These are phyloP conservation scores for Cyphomyrus plagiostoma DNA, from an alignment of 2,113 vertebrate genomes.

Conservation along the genomic window DNA sequence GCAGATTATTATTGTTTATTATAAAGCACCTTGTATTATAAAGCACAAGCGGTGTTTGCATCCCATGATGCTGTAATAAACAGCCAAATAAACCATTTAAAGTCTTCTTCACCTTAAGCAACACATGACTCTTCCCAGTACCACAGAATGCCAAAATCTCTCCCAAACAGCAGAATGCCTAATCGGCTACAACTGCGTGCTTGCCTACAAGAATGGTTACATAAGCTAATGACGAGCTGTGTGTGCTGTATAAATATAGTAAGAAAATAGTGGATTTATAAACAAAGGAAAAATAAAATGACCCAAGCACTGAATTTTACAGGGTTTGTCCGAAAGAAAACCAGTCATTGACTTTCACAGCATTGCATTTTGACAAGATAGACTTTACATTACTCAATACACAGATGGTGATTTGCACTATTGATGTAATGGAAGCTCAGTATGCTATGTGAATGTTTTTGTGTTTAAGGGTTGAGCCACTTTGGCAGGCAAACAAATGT, in stretches of 20 bases:
- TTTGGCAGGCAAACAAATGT: not conserved
- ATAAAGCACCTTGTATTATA: not conserved
- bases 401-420: not conserved
- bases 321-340: not conserved
- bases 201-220: not conserved
- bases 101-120: not conserved
- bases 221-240: not conserved
- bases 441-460: not conserved
- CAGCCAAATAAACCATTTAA: not conserved
- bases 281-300: conserved; percentile 3
- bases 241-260: not conserved
- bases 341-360: not conserved
- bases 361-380: not conserved
- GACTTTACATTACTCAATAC: not conserved
- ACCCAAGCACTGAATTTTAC: not conserved
- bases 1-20: not conserved
- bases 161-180: not conserved
- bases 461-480: not conserved
- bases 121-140: not conserved
- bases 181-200: conserved; percentile 1
- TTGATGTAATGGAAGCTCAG: not conserved
- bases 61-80: not conserved
- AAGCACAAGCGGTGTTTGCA: not conserved
- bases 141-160: not conserved
- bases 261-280: conserved; percentile 2